Percentiles rank a stretch among this genome's conserved stretches.
Evolutionary conservation across 1,140 invertebrate genomes (phyloP).

Genomic region (Doryteuthis pealeii): DNA sequence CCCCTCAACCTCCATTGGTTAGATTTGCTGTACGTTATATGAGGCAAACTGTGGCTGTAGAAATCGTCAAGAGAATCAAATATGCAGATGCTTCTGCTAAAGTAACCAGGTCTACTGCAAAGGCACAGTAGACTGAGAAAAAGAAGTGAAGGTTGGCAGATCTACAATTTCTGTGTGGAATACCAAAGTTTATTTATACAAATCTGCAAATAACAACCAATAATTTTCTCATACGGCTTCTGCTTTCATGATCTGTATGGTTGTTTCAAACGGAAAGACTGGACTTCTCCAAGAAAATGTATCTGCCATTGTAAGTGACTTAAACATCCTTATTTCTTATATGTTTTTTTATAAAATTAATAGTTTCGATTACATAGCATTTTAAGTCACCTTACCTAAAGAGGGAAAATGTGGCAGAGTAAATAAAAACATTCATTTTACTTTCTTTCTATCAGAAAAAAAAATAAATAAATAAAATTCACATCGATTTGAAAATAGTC

Average conservation of each 20-base stretch:
- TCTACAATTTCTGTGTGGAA: not conserved
- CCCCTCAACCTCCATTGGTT: constrained; percentile 92
- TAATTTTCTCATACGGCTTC: constrained; percentile 17
- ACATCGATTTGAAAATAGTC: no score
- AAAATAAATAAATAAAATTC: no score
- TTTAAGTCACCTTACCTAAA: no score
- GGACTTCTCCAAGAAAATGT: not conserved
- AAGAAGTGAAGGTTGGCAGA: constrained; percentile 7
- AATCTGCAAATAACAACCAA: no score
- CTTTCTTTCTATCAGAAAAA: no score
- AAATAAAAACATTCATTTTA: no score
- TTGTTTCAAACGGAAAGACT: constrained; percentile 62
- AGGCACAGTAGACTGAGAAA: constrained; percentile 67
- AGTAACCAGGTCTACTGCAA: constrained; percentile 96
- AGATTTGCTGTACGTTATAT: constrained; percentile 99
- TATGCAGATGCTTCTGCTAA: constrained; percentile 77
- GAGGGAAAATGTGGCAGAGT: no score
- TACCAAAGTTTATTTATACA: not conserved
- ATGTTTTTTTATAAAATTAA: no score
- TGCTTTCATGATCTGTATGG: constrained; percentile 58
- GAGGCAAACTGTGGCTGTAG: constrained; percentile 98
- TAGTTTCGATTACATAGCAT: no score
- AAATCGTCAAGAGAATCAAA: constrained; percentile 80
- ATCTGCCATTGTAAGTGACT: not conserved
- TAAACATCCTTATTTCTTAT: no score